Base-by-base conservation (phyloP, 2,113 vertebrate genomes). In the Ctenodactylus gundi region DNA sequence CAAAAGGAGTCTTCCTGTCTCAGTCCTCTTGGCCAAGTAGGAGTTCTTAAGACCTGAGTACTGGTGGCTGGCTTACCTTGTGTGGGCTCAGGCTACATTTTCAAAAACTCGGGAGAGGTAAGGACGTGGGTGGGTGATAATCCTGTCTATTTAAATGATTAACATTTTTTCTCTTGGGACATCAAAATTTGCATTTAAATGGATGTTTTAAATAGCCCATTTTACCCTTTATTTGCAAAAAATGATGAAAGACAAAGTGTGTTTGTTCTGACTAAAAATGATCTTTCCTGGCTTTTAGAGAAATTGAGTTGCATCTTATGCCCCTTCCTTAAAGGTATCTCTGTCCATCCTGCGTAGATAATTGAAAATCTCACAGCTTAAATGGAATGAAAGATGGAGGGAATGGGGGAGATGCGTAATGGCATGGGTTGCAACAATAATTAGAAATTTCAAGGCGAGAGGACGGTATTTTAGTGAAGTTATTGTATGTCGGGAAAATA, bases 101-200 rank as follows among this genome's bases (percentile, higher is more conserved):
- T 91, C 95, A 97, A 85, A 88, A 96, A 97, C 75, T 96, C 96
- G 95, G 83, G 67, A 95, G 80, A 97, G 86, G 91, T 75, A 60
- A 64, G 34, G 34, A 36, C 57, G 36, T 75, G 73, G 94, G 89
- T 94, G 97, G 96, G 84, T 0, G 58, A 94, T 97, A 97, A 98
- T 97, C 97, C 97, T 98, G 96, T 95, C 98, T 96, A 91, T 98
- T 98, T 97, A 98, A 98, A 98, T 97, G 76, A 98, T 98, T 94
- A 98, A 98, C 97, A 93, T 85, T 89, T 97, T n/a, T 95, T 93
- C 65, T 96, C 97, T 96, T 96, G 97, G 97, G 98, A 98, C 97
- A 98, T 97, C 96, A 97, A 97, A 98, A 98, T 98, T 98, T 98
- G 98, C 98, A 98, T 99, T 98, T 98, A 98, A 99, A 98, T 98